Evolutionary conservation across 2,113 vertebrate species (phyloP).

Genomic region (Protobothrops mucrosquamatus): DNA sequence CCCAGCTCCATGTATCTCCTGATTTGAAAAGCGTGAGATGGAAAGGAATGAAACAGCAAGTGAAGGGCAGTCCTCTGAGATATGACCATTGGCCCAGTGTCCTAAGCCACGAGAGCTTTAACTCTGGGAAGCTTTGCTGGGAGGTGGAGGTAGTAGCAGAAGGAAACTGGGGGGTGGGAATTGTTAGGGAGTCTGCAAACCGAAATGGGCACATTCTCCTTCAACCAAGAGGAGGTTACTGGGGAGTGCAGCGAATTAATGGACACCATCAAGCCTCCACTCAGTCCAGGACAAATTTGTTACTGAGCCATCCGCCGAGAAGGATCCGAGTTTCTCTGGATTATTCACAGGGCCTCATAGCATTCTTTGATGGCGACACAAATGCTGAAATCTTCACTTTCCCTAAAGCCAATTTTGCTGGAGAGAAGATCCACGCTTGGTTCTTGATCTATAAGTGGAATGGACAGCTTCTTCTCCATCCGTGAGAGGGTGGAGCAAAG

Average conservation of each 20-base stretch:
- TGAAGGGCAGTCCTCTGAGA: not conserved
- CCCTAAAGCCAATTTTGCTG: not conserved
- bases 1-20: not conserved
- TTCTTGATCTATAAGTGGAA: not conserved
- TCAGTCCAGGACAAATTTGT: not conserved
- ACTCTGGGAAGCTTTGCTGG: not conserved
- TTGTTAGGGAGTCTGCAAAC: not conserved
- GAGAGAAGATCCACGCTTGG: not conserved
- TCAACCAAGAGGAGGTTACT: not conserved
- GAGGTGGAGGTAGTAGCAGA: not conserved
- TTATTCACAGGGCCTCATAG: not conserved
- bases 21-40: slow-evolving; percentile 7
- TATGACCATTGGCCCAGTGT: not conserved
- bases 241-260: not conserved
- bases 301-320: not conserved
- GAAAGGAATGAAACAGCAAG: not conserved
- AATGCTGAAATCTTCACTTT: not conserved
- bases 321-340: not conserved
- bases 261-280: not conserved
- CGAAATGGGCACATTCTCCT: not conserved
- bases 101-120: not conserved
- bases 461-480: not conserved
- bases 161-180: not conserved
- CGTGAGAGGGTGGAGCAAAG: not conserved
- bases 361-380: not conserved